Conservation (phyloP, 2,797 vertebrate species). For the Sebastes nivosus region DNA sequence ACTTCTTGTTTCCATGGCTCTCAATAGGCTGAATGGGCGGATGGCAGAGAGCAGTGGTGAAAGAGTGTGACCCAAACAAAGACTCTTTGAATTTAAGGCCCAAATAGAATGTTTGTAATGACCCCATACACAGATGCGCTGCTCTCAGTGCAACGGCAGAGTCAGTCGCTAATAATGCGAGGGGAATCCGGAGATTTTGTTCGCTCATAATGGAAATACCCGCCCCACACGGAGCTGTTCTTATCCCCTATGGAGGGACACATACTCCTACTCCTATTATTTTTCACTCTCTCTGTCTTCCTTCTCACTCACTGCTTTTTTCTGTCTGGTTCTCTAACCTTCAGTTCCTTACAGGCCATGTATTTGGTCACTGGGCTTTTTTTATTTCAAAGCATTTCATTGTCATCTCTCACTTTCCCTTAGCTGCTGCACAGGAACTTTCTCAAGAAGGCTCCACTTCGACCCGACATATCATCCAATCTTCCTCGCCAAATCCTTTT, state of each 20-base stretch:
- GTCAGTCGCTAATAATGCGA: constrained; percentile 66
- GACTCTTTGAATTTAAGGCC: constrained; percentile 72
- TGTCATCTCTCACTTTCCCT: constrained; percentile 19
- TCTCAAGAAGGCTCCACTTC: constrained; percentile 27
- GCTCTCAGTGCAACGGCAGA: constrained; percentile 51
- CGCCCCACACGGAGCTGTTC: constrained; percentile 56
- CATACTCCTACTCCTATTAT: constrained; percentile 54
- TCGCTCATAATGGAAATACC: constrained; percentile 64
- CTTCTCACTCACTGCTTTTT: constrained; percentile 25
- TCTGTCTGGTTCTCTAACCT: constrained; percentile 44
- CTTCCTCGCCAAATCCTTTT: constrained; percentile 5
- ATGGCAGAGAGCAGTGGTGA: constrained; percentile 64
- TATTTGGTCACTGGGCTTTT: constrained; percentile 22
- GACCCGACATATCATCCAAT: constrained; percentile 33
- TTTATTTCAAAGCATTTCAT: constrained; percentile 8
- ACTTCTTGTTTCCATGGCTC: constrained; percentile 74
- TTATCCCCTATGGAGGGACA: constrained; percentile 39
- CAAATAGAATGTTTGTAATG: constrained; percentile 74
- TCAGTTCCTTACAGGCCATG: constrained; percentile 30
- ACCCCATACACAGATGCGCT: constrained; percentile 73
- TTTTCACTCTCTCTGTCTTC: constrained; percentile 43
- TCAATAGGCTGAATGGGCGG: constrained; percentile 70
- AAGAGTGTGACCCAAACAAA: constrained; percentile 78
- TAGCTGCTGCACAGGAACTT: constrained; percentile 24
- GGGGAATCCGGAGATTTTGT: constrained; percentile 64